A percentile compares a stretch with the other conserved stretches of the same genome.
Evolutionary conservation across 2,888 invertebrate species (phyloP).

Genomic region (Pasiphila rectangulata): DNA sequence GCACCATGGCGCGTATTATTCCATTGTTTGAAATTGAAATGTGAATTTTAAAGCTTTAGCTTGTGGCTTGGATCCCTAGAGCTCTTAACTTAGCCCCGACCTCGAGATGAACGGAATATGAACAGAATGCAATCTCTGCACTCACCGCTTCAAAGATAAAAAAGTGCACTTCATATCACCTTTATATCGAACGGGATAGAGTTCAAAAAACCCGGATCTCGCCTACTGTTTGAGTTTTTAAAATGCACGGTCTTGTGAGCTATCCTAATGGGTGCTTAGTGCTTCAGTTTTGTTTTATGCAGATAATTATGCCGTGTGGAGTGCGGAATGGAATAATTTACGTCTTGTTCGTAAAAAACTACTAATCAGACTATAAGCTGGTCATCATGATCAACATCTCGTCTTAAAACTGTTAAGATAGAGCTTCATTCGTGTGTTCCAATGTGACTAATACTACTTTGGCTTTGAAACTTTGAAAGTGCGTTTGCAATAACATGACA

Average conservation of each 20-base stretch:
- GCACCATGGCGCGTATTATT: slow-evolving; percentile 1
- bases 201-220: slow-evolving; percentile 24
- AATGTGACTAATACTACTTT: no score
- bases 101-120: slow-evolving; percentile 59
- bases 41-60: no score
- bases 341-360: no score
- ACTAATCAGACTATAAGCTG: no score
- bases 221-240: slow-evolving; percentile 39
- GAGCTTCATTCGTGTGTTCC: no score
- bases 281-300: slow-evolving; percentile 1
- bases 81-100: slow-evolving; percentile 48
- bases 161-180: slow-evolving; percentile 31
- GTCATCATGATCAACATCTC: no score
- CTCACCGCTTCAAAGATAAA: slow-evolving; percentile 50
- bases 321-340: neutral
- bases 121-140: slow-evolving; percentile 65
- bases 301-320: slow-evolving; percentile 3
- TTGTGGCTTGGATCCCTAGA: slow-evolving; percentile 30
- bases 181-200: slow-evolving; percentile 28
- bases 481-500: no score
- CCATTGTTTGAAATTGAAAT: neutral
- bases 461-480: no score
- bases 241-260: slow-evolving; percentile 42
- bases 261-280: slow-evolving; percentile 35
- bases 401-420: no score